Base-by-base conservation (phyloP, 2,888 invertebrate genomes). In the Drosophila infuscata region DNA sequence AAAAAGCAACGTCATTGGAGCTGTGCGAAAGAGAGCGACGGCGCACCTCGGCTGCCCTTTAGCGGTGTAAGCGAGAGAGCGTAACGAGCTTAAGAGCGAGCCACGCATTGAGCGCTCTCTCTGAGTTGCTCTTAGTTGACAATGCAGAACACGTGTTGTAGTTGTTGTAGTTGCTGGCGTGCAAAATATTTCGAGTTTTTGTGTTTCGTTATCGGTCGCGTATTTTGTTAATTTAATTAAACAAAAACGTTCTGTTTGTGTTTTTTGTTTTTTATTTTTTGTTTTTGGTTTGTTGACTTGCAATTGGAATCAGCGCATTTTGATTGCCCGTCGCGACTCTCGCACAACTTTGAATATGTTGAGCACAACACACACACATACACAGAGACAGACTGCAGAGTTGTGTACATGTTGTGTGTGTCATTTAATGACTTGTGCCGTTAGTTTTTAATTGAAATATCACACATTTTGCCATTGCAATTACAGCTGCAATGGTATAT, bases 151-250 rank as follows among this genome's bases (percentile, higher is more conserved):
- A 82, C 79, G 85, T 82, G 82, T 80, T 80, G 65, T 80, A 77
- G 70, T 69, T 73, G 63, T n/a, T 65, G 59, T 7, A 17, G 35
- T 25, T 51, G 70, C 57, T 72, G 77, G 69, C 69, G 59, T 62
- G 78, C 69, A 69, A 73, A 75, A 69, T 76, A 81, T 73, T 72
- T 72, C 56, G 59, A 76, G 75, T 77, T 82, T 77, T 80, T 80
- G 65, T 82, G 56, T 70, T 46, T 63, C 51, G 68, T 68, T 76
- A 66, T 74, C 74, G 74, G 74, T 70, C 74, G 80, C 81, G 83
- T 82, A 85, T 88, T 86, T 83, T 82, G 83, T 88, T 87, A 86
- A 86, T 87, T 88, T 84, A 84, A 88, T 88, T 87, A 83, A 83
- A 88, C 85, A 85, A 85, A 85, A 85, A 85, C 85, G 83, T 79